These are phyloP conservation scores for Gortyna flavago DNA, from an alignment of 2,888 invertebrate species.

Conservation along the genomic window DNA sequence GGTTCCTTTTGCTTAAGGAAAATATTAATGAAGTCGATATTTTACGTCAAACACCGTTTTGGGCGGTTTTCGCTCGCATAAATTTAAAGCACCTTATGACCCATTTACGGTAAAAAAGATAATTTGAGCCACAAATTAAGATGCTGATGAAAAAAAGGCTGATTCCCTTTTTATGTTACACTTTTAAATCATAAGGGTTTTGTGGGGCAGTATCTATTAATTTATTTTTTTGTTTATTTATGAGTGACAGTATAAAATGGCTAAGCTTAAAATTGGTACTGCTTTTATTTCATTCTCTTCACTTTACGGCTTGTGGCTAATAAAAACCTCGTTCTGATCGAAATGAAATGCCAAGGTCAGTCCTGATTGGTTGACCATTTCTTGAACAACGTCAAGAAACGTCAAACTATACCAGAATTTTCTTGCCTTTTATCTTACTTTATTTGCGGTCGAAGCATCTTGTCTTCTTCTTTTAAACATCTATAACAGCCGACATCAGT, in stretches of 20 bases:
- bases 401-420: too few relatives aligned
- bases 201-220: background rate
- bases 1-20: constrained; percentile 4
- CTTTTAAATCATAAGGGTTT: constrained; percentile 32
- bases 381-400: background rate
- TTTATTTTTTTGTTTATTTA: constrained; percentile 25
- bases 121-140: constrained; percentile 51
- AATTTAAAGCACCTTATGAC: constrained; percentile 30
- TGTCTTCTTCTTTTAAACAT: too few relatives aligned
- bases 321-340: background rate
- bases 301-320: background rate
- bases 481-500: too few relatives aligned
- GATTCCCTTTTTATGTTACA: constrained; percentile 31
- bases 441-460: too few relatives aligned
- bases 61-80: constrained; percentile 28
- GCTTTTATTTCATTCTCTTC: background rate
- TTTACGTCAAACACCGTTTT: constrained; percentile 38
- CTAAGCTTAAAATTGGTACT: background rate
- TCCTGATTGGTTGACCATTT: background rate
- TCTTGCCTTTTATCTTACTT: too few relatives aligned
- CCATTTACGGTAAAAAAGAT: constrained; percentile 32
- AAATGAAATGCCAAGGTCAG: background rate
- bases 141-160: constrained; percentile 25
- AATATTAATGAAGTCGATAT: constrained; percentile 56
- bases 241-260: background rate